These are phyloP conservation scores for Drosophila melanogaster DNA, from an alignment of 1,140 invertebrate species.

Conservation along the genomic window DNA sequence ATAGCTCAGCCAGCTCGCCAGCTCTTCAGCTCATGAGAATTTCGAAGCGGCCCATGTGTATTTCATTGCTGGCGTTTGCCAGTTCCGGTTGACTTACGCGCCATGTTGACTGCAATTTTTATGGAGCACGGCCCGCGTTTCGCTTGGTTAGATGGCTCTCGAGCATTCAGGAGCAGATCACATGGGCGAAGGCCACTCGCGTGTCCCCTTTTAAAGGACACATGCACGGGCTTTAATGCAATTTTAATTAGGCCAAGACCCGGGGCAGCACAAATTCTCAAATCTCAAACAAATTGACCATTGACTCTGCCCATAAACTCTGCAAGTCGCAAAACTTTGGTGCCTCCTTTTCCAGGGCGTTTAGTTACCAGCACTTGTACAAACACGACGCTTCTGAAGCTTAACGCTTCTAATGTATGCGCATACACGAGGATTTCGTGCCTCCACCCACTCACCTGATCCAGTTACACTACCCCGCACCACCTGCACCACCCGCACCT, in stretches of 20 bases:
- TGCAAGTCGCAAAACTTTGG: slow-evolving; percentile 61
- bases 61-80: slow-evolving; percentile 80
- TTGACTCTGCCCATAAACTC: slow-evolving; percentile 64
- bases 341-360: slow-evolving; percentile 30
- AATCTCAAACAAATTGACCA: slow-evolving; percentile 81
- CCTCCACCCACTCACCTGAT: slow-evolving; percentile 7
- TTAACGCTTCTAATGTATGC: slow-evolving; percentile 67
- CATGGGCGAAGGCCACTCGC: slow-evolving; percentile 63
- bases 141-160: slow-evolving; percentile 65
- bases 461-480: slow-evolving; percentile 14
- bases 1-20: slow-evolving; percentile 2
- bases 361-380: slow-evolving; percentile 53
- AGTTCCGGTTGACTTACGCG: slow-evolving; percentile 78
- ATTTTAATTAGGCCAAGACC: slow-evolving; percentile 77
- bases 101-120: slow-evolving; percentile 83
- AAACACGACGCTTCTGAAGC: slow-evolving; percentile 29
- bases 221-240: slow-evolving; percentile 64
- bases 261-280: slow-evolving; percentile 57
- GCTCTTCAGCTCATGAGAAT: slow-evolving; percentile 35
- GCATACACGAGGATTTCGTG: slow-evolving; percentile 47
- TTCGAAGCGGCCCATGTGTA: slow-evolving; percentile 66
- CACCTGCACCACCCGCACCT: background rate
- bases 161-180: slow-evolving; percentile 24
- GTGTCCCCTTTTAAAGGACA: slow-evolving; percentile 20
- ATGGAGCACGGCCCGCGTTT: slow-evolving; percentile 62